Conservation (phyloP, 2,113 vertebrate species). For the Entelurus aequoreus region DNA sequence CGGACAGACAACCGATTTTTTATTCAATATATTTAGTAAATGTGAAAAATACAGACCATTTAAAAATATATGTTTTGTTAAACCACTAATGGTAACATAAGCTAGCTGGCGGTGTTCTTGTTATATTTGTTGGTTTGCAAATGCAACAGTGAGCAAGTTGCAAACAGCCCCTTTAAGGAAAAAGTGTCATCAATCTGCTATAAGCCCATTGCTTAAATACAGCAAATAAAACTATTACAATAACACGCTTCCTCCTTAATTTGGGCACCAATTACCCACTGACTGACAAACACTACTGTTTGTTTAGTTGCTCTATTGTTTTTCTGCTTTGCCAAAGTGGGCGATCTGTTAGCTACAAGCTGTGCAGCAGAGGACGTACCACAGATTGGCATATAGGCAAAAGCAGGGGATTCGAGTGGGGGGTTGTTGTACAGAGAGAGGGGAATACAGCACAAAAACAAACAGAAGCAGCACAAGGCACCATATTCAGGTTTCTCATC, state of each 20-base stretch:
- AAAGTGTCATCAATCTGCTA: constrained; percentile 32
- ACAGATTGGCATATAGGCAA: constrained; percentile 54
- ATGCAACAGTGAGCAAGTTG: constrained; percentile 9
- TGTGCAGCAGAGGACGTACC: constrained; percentile 37
- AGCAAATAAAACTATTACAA: constrained; percentile 32
- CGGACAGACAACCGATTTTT: no score
- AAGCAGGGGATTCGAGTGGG: constrained; percentile 39
- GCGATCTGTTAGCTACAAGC: constrained; percentile 59
- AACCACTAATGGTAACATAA: no score
- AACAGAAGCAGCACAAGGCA: constrained; percentile 42
- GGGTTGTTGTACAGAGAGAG: neutral
- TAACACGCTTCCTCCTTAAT: constrained; percentile 41
- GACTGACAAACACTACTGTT: constrained; percentile 43
- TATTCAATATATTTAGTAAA: no score
- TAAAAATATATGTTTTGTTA: no score
- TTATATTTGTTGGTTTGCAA: constrained; percentile 14
- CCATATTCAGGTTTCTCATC: constrained; percentile 60
- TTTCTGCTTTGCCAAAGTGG: constrained; percentile 61
- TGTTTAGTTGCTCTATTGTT: constrained; percentile 60
- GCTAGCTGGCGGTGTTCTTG: no score
- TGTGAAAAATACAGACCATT: no score
- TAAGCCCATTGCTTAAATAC: constrained; percentile 29
- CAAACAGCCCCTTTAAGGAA: constrained; percentile 1
- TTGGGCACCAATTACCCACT: constrained; percentile 50
- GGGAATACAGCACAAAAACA: constrained; percentile 47